Conservation (phyloP, 2,888 invertebrate genomes). For the Podotricha telesiphe region DNA sequence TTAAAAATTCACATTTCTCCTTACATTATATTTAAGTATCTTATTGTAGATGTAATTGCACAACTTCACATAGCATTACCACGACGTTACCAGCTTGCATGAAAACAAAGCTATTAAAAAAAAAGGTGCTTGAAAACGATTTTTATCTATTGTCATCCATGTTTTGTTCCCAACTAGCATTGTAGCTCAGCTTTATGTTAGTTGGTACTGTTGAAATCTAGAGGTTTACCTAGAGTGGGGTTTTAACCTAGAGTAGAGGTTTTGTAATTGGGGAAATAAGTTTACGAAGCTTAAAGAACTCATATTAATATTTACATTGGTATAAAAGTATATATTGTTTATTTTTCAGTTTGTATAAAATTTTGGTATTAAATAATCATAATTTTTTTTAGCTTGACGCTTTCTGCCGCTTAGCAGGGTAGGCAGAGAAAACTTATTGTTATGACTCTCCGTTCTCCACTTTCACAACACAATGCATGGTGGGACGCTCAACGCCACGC, state of each 20-base stretch:
- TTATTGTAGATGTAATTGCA: conserved; percentile 32
- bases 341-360: too few relatives aligned
- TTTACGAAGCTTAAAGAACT: background rate
- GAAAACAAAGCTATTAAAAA: conserved; percentile 28
- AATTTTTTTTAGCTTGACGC: too few relatives aligned
- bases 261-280: conserved; percentile 2
- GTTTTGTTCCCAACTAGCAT: conserved; percentile 1
- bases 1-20: conserved; percentile 15
- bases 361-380: too few relatives aligned
- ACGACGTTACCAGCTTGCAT: conserved; percentile 21
- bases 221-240: too few relatives aligned
- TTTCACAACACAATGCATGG: too few relatives aligned
- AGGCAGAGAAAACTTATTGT: too few relatives aligned
- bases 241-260: background rate
- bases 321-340: background rate
- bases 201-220: background rate
- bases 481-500: too few relatives aligned
- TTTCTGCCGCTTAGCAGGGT: too few relatives aligned
- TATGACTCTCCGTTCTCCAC: too few relatives aligned
- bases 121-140: conserved; percentile 30
- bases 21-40: conserved; percentile 24
- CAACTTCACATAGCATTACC: conserved; percentile 33
- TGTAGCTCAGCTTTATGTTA: conserved; percentile 1
- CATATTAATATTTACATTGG: background rate
- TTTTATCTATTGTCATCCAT: conserved; percentile 29